Evolutionary conservation across 2,113 vertebrate genomes (phyloP), one percentile per base, ranked within the genome.

Genomic region (Percopsis transmontana): DNA sequence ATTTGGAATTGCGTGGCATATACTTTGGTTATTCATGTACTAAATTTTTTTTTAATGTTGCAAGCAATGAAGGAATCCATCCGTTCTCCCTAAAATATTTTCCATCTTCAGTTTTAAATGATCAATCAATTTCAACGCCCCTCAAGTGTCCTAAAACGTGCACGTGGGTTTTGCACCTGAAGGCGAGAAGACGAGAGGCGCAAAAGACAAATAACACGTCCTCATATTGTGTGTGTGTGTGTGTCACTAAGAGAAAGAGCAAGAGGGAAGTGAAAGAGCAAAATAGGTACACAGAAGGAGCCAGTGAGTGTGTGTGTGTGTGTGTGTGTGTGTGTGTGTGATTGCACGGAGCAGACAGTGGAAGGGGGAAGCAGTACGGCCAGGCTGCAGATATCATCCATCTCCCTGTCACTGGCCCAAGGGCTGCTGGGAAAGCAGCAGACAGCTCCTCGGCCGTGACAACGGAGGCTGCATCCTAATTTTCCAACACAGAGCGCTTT

Each of bases 321-420:
- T 67, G 66, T 50, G 44, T 56, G 52, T 18, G 40, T 64, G 53
- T 44, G 33, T 48, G 24, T 52, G 56, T 70, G 70, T 54, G 14
- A 33, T 62, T 61, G 80, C 52, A n/a, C 16, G 19, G 41, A 55
- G 63, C 52, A 56, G 63, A 45, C 63, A 55, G 53, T 56, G 70
- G 2, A 21, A 19, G 68, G 44, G 59, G 67, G 58, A 85, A 88
- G 89, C 82, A 83, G 76, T 81, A 87, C 85, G 48, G 80, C 89
- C 86, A 91, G 90, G 89, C 92, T 95, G 93, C 93, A 91, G 93
- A 93, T 94, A 93, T 91, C 93, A 97, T 97, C 95, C 94, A 96
- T 98, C 96, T 97, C 94, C 82, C 92, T 96, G 95, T 96, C 95
- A 96, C 91, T 87, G 73, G 90, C 93, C 91, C 90, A 86, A 85